Evolutionary conservation across 2,113 vertebrate genomes (phyloP).

Genomic region (Lampris incognitus): DNA sequence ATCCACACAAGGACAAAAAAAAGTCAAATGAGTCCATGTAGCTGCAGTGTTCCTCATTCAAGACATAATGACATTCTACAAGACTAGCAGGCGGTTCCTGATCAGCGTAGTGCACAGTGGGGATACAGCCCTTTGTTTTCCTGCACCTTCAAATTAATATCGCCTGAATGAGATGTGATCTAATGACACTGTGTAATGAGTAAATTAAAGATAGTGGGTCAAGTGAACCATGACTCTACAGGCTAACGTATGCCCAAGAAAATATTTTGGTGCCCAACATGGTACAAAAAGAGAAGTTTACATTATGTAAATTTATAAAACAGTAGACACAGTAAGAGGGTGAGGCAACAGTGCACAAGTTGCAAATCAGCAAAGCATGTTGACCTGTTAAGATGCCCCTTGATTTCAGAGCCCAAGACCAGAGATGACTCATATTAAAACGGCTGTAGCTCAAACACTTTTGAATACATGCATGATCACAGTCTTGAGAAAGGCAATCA

Average conservation of each 20-base stretch:
- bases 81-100: slow-evolving; percentile 8
- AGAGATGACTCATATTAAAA: too few species aligned
- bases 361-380: too few species aligned
- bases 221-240: not conserved
- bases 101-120: not conserved
- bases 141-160: slow-evolving; percentile 30
- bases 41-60: slow-evolving; percentile 28
- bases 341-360: too few species aligned
- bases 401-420: too few species aligned
- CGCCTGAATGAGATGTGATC: not conserved
- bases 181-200: slow-evolving; percentile 1
- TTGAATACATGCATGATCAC: too few species aligned
- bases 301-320: not conserved
- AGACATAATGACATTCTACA: slow-evolving; percentile 45
- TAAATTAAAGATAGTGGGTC: slow-evolving; percentile 13
- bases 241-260: not conserved
- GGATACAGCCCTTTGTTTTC: not conserved
- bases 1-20: slow-evolving; percentile 47
- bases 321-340: not conserved
- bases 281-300: not conserved
- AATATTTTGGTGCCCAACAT: not conserved
- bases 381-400: too few species aligned
- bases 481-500: too few species aligned
- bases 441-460: too few species aligned
- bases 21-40: slow-evolving; percentile 63